Conservation (phyloP, 2,888 invertebrate genomes). For the Drosophila crucigera region DNA sequence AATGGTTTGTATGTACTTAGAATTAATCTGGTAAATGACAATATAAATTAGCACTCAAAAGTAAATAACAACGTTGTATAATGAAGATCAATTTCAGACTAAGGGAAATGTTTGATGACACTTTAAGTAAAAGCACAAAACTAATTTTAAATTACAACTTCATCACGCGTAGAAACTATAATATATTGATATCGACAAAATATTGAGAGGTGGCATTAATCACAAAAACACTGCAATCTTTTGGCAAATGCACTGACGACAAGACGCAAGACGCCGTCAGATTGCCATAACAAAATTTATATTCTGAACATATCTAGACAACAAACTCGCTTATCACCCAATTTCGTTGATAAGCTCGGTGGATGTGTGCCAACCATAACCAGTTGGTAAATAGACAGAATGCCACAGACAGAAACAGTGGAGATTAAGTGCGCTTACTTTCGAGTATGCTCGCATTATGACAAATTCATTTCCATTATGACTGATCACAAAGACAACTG, state of each 20-base stretch:
- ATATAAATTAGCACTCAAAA: conserved; percentile 52
- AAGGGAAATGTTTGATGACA: neutral
- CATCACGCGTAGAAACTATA: neutral
- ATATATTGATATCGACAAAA: neutral
- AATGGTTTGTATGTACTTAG: neutral
- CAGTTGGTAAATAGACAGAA: conserved; percentile 37
- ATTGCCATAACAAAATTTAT: conserved; percentile 21
- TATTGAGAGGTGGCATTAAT: conserved; percentile 33
- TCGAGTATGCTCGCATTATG: conserved; percentile 49
- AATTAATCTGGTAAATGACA: conserved; percentile 36
- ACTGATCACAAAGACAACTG: conserved; percentile 52
- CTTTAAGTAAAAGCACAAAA: neutral
- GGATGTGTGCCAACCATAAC: conserved; percentile 9
- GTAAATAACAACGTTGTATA: conserved; percentile 20
- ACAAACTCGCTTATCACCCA: conserved; percentile 40
- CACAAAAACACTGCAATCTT: conserved; percentile 27
- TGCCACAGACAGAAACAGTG: conserved; percentile 45
- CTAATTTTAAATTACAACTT: neutral
- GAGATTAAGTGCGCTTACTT: conserved; percentile 51
- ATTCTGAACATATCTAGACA: conserved; percentile 11
- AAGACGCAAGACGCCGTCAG: conserved; percentile 33
- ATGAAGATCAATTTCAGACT: neutral
- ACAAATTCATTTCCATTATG: conserved; percentile 58
- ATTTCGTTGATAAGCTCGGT: conserved; percentile 41
- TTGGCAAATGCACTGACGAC: conserved; percentile 27